Conservation (phyloP, 2,888 invertebrate species). For the Cephalotes varians region DNA sequence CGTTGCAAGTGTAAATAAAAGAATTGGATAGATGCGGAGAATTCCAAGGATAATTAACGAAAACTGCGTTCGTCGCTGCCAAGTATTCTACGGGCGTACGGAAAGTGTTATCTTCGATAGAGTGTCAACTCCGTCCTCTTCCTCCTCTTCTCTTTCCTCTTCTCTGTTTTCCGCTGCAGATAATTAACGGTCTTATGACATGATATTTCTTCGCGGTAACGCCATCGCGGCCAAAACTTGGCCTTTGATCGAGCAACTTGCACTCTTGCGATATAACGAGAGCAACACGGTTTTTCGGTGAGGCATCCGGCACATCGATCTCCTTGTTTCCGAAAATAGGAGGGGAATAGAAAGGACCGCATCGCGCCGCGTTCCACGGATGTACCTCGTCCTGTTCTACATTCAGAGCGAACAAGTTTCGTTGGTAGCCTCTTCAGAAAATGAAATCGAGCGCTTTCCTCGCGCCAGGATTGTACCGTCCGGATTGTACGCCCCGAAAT, state of each 20-base stretch:
- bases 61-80: not conserved
- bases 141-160: not conserved
- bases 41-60: conserved; percentile 18
- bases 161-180: conserved; percentile 4
- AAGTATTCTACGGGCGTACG: not conserved
- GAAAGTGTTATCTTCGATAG: conserved; percentile 23
- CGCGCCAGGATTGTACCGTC: conserved; percentile 46
- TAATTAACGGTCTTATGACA: conserved; percentile 33
- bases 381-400: conserved; percentile 21
- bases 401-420: conserved; percentile 34
- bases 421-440: conserved; percentile 33
- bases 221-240: conserved; percentile 13
- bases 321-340: not conserved
- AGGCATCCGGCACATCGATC: conserved; percentile 7
- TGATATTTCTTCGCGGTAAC: conserved; percentile 8
- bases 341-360: not conserved
- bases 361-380: not conserved
- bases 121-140: not conserved
- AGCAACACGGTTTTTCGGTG: not conserved
- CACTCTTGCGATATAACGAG: not conserved
- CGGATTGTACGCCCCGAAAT: conserved; percentile 61
- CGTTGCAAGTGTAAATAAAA: conserved; percentile 19
- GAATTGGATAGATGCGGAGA: not conserved
- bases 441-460: conserved; percentile 62
- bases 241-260: conserved; percentile 21